Evolutionary conservation across 2,888 invertebrate genomes (phyloP).

Genomic region (Xanthorhoe spadicearia): DNA sequence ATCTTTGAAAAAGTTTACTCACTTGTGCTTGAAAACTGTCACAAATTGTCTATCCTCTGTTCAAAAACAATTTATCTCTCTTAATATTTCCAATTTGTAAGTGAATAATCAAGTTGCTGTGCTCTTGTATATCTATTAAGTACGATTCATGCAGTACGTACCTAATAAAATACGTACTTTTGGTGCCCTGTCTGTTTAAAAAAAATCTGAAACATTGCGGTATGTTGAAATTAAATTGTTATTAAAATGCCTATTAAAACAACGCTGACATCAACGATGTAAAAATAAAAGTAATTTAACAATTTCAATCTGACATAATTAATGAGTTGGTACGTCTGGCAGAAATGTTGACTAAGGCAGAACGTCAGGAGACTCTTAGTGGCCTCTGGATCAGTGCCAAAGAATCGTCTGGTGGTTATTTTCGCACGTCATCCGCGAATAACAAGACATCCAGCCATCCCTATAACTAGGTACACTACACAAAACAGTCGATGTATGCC

Average conservation of each 20-base stretch:
- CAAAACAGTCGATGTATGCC: neutral
- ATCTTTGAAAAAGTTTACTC: neutral
- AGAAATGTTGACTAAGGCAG: constrained; percentile 57
- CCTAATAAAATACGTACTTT: no score
- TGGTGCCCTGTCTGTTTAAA: no score
- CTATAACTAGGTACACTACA: constrained; percentile 18
- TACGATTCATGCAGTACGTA: no score
- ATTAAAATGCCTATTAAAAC: constrained; percentile 19
- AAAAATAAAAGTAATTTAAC: constrained; percentile 38
- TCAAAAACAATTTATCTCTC: no score
- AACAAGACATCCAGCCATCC: constrained; percentile 58
- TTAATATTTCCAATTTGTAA: no score
- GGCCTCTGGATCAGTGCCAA: constrained; percentile 78
- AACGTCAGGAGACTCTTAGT: constrained; percentile 67
- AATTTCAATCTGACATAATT: constrained; percentile 41
- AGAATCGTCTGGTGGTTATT: constrained; percentile 76
- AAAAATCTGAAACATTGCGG: neutral
- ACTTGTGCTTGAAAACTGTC: neutral
- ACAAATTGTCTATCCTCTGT: neutral
- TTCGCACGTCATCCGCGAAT: constrained; percentile 77
- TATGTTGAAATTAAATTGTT: constrained; percentile 2
- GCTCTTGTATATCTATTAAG: no score
- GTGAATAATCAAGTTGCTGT: no score
- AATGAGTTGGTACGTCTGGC: constrained; percentile 45
- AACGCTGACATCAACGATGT: constrained; percentile 32